Evolutionary conservation across 1,140 invertebrate species (phyloP), one percentile per base, ranked within the genome.

Genomic region (Choristoneura fumiferana): DNA sequence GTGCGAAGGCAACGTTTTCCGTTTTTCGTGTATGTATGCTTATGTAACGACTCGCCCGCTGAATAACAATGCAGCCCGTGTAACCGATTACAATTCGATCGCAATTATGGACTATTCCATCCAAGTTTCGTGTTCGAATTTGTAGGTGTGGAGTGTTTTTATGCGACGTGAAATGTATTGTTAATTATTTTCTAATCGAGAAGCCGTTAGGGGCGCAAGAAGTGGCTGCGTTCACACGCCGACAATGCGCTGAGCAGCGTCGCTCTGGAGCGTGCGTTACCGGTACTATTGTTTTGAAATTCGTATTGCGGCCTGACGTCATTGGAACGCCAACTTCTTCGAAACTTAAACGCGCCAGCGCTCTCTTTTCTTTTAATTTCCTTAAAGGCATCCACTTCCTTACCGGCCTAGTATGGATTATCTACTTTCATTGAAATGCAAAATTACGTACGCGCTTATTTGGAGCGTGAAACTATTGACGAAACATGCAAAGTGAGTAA

Each of bases 401-500:
- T 22, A 38, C 38, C 58, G 53, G 12, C 57, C 34, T 57, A 58
- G 58, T 65, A 38, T 54, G 56, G 75, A 80, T 76, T 73, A 62
- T 72, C 76, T 69, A 85, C 85, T 86, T 84, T 86, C 85, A 80
- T 82, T 82, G 71, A 75, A 84, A 84, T 78, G 66, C 68, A 52
- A 29, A 37, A 72, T 58, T 73, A 54, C 33, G 33, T 54, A 54
- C 34, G 34, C 13, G 33, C 15, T 17, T 39, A 85, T 83, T 78
- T 75, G 79, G 86, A 89, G 80, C 86, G 83, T 89, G 84, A 84
- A 88, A 85, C 75, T 74, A 77, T 82, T 89, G 76, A 84, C 86
- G 86, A 89, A 89, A 89, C 86, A 89, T 89, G 86, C 84, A 89
- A 89, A 89, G 87, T 86, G 81, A 84, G 72, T 81, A 76, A 87